Evolutionary conservation across 1,140 invertebrate genomes (phyloP).

Genomic region (Babylonia areolata): DNA sequence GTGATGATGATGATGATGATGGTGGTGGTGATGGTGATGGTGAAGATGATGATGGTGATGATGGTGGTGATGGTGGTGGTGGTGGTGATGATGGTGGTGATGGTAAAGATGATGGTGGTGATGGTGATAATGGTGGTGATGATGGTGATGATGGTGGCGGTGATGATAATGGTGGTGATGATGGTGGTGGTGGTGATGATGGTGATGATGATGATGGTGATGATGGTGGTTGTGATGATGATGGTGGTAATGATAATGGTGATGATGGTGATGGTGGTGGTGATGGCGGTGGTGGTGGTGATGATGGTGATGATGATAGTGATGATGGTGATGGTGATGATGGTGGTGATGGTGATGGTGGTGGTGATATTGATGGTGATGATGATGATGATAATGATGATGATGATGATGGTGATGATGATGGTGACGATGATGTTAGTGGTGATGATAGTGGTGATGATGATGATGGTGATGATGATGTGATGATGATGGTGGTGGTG

Average conservation of each 20-base stretch:
- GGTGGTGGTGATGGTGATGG: no score
- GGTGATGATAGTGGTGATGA: no score
- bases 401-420: slow-evolving; percentile 28
- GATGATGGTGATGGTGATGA: slow-evolving; percentile 4
- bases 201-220: no score
- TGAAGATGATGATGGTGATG: background rate
- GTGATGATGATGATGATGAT: no score
- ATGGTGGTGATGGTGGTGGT: background rate
- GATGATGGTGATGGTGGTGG: slow-evolving; percentile 37
- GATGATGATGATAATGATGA: background rate
- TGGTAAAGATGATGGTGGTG: no score
- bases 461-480: no score
- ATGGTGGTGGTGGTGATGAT: slow-evolving; percentile 33
- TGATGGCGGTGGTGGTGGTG: slow-evolving; percentile 30
- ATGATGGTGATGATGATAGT: slow-evolving; percentile 36
- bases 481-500: no score
- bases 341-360: background rate
- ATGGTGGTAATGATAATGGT: no score
- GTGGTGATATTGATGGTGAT: background rate
- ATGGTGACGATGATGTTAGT: no score
- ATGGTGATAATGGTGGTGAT: no score
- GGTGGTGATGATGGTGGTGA: no score
- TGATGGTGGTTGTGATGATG: no score
- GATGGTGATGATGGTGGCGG: background rate
- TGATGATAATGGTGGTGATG: background rate